Percentiles rank a stretch among this genome's conserved stretches.
Conservation (phyloP, 2,113 vertebrate genomes). For the Chinchilla lanigera region DNA sequence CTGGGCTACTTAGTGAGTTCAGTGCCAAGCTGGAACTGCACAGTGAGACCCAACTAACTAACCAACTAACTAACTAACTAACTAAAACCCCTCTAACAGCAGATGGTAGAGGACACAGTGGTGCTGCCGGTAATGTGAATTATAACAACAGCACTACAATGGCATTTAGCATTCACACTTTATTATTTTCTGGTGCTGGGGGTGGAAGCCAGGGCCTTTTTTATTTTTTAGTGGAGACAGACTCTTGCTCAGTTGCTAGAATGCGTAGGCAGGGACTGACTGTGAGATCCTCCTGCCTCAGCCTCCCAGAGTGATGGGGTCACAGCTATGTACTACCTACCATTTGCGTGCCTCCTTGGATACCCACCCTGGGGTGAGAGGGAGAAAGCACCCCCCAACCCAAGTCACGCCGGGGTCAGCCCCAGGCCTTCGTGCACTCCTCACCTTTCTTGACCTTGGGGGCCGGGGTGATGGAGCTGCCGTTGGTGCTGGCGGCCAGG, state of each 20-base stretch:
- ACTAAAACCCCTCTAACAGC: background rate
- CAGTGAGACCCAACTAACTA: background rate
- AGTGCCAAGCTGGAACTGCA: background rate
- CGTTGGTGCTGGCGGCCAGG: conserved; percentile 90
- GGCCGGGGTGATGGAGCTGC: conserved; percentile 87
- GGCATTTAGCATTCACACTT: background rate
- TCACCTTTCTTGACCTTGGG: conserved; percentile 98
- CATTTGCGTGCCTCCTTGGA: background rate
- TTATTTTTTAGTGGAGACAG: background rate
- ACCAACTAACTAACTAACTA: too few species aligned
- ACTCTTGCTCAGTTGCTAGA: background rate
- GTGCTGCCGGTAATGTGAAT: too few species aligned
- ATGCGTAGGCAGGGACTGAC: background rate
- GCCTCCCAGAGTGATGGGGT: background rate
- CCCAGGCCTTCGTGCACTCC: accelerated
- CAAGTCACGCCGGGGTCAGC: accelerated
- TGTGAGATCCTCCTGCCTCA: background rate
- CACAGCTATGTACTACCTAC: background rate
- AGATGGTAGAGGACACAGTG: background rate
- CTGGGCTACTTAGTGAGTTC: background rate
- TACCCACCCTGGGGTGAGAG: too few species aligned
- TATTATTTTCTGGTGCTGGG: background rate
- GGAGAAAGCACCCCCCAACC: accelerated
- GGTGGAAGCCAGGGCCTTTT: background rate
- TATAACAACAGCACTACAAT: background rate